These are phyloP conservation scores for Helostoma temminkii DNA, from an alignment of 2,797 vertebrate species.

Conservation along the genomic window DNA sequence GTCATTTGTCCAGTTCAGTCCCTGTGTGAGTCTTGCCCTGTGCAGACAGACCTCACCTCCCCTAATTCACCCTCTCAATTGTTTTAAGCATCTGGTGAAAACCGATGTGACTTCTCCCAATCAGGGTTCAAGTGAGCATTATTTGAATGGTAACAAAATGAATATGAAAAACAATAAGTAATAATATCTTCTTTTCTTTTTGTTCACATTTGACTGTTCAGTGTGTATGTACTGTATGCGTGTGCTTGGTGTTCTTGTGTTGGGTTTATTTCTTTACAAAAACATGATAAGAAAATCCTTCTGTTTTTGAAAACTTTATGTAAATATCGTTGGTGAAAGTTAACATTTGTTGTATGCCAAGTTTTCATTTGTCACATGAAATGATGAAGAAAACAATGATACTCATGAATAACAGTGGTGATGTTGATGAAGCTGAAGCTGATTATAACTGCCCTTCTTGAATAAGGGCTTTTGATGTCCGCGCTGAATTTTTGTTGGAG, in stretches of 20 bases:
- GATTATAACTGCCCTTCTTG: constrained; percentile 85
- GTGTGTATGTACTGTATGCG: constrained; percentile 77
- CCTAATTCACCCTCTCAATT: constrained; percentile 77
- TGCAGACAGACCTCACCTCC: constrained; percentile 74
- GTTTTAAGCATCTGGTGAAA: constrained; percentile 82
- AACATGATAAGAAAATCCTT: constrained; percentile 72
- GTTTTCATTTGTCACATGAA: constrained; percentile 85
- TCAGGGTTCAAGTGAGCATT: constrained; percentile 84
- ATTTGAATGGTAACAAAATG: constrained; percentile 77
- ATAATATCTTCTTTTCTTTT: constrained; percentile 77
- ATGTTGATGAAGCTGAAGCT: constrained; percentile 76
- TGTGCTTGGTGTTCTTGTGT: constrained; percentile 82
- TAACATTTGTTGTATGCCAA: constrained; percentile 81
- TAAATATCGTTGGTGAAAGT: constrained; percentile 86
- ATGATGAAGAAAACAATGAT: constrained; percentile 77
- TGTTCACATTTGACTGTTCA: constrained; percentile 84
- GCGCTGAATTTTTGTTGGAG: constrained; percentile 82
- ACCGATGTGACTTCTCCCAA: constrained; percentile 81
- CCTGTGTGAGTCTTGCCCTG: constrained; percentile 39
- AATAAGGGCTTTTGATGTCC: constrained; percentile 86
- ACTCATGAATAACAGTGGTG: constrained; percentile 78
- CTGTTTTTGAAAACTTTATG: constrained; percentile 83
- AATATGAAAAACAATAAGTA: constrained; percentile 83
- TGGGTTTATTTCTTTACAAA: constrained; percentile 80
- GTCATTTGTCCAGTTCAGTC: constrained; percentile 43